phyloP scores from a whole-genome alignment of 2,888 invertebrate species.

The Sesia bembeciformis region DNA sequence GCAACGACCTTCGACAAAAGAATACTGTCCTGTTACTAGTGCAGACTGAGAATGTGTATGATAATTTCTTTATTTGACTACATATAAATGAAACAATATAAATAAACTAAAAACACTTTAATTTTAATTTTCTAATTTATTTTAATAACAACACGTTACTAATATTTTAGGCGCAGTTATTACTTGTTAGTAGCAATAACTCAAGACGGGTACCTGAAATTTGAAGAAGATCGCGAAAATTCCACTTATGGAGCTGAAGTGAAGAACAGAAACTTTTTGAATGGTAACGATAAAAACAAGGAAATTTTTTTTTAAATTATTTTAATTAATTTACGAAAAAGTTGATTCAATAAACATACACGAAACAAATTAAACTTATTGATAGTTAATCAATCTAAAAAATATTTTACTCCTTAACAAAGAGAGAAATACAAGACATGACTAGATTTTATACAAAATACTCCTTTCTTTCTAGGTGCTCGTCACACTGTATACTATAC shows the following conservation, averaged over 20 bases:
- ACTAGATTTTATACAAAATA: neutral
- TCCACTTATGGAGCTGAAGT: conserved; percentile 82
- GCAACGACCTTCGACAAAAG: conserved; percentile 83
- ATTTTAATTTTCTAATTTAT: neutral
- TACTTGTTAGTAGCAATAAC: conserved; percentile 88
- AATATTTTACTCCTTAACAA: neutral
- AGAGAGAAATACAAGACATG: neutral
- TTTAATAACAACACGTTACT: too few relatives aligned
- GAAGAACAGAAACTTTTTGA: conserved; percentile 85
- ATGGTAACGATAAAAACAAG: conserved; percentile 66
- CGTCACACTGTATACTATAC: conserved; percentile 83
- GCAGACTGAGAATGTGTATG: conserved; percentile 80
- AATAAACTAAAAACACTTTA: neutral
- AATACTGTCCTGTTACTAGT: conserved; percentile 85
- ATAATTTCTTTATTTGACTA: neutral
- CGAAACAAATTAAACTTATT: too few relatives aligned
- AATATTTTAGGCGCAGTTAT: conserved; percentile 80
- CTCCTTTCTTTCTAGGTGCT: conserved; percentile 64
- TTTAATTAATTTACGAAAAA: neutral
- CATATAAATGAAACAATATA: neutral
- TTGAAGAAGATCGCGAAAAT: conserved; percentile 89
- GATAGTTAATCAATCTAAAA: neutral
- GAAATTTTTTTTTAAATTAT: too few relatives aligned
- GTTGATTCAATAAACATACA: neutral
- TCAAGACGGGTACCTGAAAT: conserved; percentile 86